Conservation (phyloP, 2,888 invertebrate species). For the Erebia aethiops region DNA sequence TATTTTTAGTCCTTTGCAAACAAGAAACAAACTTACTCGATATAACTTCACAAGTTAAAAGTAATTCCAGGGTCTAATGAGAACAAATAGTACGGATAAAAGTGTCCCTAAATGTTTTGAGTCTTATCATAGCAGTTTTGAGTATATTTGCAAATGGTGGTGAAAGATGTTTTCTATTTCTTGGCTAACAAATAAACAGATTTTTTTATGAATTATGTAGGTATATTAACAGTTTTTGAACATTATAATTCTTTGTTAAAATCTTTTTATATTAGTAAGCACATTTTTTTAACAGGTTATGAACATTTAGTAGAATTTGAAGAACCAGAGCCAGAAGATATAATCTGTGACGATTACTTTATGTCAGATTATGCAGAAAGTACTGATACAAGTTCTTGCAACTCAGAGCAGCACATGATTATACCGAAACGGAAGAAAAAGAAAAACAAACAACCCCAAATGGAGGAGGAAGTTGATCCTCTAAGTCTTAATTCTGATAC, state of each 20-base stretch:
- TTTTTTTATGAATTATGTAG: neutral
- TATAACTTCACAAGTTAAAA: too few species aligned
- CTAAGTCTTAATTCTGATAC: constrained; percentile 50
- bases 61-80: too few species aligned
- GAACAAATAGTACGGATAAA: too few species aligned
- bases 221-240: too few species aligned
- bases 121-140: too few species aligned
- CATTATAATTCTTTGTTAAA: neutral
- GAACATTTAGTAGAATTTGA: constrained; percentile 73
- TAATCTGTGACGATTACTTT: constrained; percentile 52
- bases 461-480: constrained; percentile 62
- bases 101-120: too few species aligned
- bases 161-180: neutral
- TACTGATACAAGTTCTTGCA: constrained; percentile 51
- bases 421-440: constrained; percentile 50
- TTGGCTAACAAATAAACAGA: neutral
- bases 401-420: constrained; percentile 39
- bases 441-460: constrained; percentile 47
- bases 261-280: neutral
- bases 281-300: constrained; percentile 59
- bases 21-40: too few species aligned
- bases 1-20: too few species aligned
- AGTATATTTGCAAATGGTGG: too few species aligned
- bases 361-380: constrained; percentile 48
- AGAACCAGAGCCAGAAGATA: constrained; percentile 59